Percentiles rank a stretch among this genome's conserved stretches.
These are phyloP conservation scores for Hermodice carunculata DNA, from an alignment of 2,888 invertebrate genomes.

Conservation along the genomic window DNA sequence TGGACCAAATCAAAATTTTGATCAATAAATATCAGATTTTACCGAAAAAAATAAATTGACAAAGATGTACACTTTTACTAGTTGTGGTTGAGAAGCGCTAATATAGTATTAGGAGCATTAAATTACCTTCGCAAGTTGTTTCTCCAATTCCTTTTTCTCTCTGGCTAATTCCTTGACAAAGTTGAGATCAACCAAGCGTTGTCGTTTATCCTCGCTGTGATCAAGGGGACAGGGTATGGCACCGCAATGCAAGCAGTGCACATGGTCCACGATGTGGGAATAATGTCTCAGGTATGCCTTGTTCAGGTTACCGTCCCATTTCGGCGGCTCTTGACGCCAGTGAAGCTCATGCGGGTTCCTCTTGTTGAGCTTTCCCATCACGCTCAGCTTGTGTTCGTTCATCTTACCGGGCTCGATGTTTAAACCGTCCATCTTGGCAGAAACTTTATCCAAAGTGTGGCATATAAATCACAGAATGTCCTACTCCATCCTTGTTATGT, in stretches of 20 bases:
- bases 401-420: too few relatives aligned
- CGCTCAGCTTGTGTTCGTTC: too few relatives aligned
- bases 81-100: not conserved
- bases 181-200: constrained; percentile 27
- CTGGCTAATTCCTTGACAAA: constrained; percentile 34
- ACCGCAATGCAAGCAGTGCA: constrained; percentile 36
- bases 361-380: too few relatives aligned
- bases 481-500: too few relatives aligned
- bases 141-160: constrained; percentile 30
- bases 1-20: too few relatives aligned
- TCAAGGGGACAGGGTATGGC: constrained; percentile 38
- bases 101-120: not conserved
- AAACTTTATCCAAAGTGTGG: too few relatives aligned
- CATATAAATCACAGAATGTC: too few relatives aligned
- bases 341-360: constrained; percentile 37
- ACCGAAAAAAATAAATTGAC: too few relatives aligned
- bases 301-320: constrained; percentile 21
- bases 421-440: too few relatives aligned
- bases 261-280: constrained; percentile 23
- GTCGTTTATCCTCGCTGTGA: constrained; percentile 29
- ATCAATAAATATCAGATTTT: too few relatives aligned
- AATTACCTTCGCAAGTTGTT: constrained; percentile 17
- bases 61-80: too few relatives aligned
- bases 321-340: constrained; percentile 22
- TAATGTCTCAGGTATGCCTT: constrained; percentile 21